Evolutionary conservation across 2,797 vertebrate species (phyloP), one percentile per base, ranked within the genome.

Genomic region (Chrosomus eos): DNA sequence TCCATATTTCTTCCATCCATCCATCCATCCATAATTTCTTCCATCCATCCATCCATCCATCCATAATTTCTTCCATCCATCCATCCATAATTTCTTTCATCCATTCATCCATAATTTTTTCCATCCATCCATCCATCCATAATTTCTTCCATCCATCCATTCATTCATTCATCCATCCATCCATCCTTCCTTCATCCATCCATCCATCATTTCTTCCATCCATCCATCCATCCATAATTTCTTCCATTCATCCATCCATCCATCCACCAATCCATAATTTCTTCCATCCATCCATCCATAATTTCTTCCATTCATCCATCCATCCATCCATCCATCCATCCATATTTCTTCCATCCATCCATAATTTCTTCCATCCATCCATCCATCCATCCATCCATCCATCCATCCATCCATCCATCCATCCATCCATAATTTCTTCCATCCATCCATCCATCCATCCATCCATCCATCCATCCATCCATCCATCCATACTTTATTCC

Each of bases 401-500:
- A 11, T 64, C 6, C 28, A 14, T 64, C 26, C 2, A 7, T 28
- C 55, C 10, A 5, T 60, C 58, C n/a, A 7, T 62, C 10, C 2
- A 2, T 62, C 10, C 4, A 4, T 58, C 23, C 10, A 11, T 55
- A 26, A 38, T 38, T 7, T 38, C 14, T 2, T 64, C 6, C 28
- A 14, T 64, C 26, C 2, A 7, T 28, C 55, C 10, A 5, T 60
- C 58, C n/a, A 7, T 62, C 10, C 2, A 2, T 62, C 11, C 13
- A 0, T 62, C 5, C 14, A 7, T 62, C 26, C 19, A 14, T 60
- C 58, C n/a, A 5, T 62, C 2, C n/a, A 53, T 60, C 2, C n/a
- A 28, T 14, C 0, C n/a, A 5, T 62, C 2, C n/a, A 53, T 60
- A 1, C n/a, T 14, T 14, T 0, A 2, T 5, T 28, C 4, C 11